Conservation (phyloP, 1,140 invertebrate species). For the Zaprionus ornatus region DNA sequence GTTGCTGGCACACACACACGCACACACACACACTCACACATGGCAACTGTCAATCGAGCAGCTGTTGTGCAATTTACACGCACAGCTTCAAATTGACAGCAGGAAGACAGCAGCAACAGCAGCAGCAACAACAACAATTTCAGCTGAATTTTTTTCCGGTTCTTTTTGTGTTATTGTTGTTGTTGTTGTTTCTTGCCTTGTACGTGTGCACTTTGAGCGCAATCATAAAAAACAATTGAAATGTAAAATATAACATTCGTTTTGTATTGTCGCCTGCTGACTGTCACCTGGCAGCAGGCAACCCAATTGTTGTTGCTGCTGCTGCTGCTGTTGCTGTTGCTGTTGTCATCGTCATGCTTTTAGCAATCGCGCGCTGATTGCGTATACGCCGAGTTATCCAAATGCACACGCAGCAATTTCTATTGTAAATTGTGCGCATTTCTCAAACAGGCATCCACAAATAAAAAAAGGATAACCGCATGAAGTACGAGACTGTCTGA, state of each 20-base stretch:
- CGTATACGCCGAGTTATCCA: constrained; percentile 77
- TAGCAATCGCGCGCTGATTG: constrained; percentile 76
- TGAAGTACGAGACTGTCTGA: constrained; percentile 9
- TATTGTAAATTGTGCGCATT: constrained; percentile 80
- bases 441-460: constrained; percentile 55
- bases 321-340: constrained; percentile 32
- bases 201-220: constrained; percentile 76
- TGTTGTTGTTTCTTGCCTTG: constrained; percentile 20
- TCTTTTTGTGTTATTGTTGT: background rate
- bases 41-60: constrained; percentile 69
- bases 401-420: constrained; percentile 79
- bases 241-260: constrained; percentile 81
- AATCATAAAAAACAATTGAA: constrained; percentile 83
- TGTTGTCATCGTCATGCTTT: constrained; percentile 62
- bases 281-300: constrained; percentile 55
- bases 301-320: constrained; percentile 1
- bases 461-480: constrained; percentile 30
- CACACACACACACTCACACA: constrained; percentile 10
- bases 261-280: constrained; percentile 42
- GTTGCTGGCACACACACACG: background rate
- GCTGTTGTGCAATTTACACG: constrained; percentile 80
- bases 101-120: constrained; percentile 57
- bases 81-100: constrained; percentile 75
- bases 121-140: constrained; percentile 47
- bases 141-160: background rate